A percentile compares a stretch with the other conserved stretches of the same genome.
Conservation (phyloP, 2,113 vertebrate species). For the Psammodynastes pulverulentus region DNA sequence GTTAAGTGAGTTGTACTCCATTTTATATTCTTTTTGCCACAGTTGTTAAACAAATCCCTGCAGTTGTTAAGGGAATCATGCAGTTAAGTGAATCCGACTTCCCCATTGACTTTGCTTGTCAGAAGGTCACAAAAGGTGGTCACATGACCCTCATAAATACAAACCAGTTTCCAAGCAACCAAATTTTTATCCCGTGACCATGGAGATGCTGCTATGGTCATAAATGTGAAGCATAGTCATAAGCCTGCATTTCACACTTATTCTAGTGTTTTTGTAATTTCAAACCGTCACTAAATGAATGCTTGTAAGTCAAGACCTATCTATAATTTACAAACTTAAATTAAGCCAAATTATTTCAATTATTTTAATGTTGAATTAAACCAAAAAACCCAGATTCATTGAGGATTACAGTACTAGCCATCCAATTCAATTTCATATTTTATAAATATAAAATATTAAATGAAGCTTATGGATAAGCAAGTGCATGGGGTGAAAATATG, state of each 20-base stretch:
- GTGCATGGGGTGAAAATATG: background rate
- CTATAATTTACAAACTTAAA: background rate
- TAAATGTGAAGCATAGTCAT: background rate
- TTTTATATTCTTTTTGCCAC: no score
- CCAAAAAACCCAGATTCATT: conserved; percentile 14
- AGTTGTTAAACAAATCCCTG: background rate
- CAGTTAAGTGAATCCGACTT: background rate
- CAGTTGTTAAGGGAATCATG: background rate
- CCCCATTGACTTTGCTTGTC: background rate
- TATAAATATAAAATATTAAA: no score
- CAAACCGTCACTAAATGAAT: background rate
- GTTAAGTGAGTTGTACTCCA: background rate
- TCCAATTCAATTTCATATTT: background rate
- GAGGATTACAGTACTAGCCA: background rate
- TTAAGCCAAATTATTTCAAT: conserved; percentile 14
- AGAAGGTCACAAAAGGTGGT: background rate
- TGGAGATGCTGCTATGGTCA: background rate
- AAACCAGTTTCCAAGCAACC: background rate
- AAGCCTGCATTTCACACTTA: background rate
- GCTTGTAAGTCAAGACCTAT: background rate
- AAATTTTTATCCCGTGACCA: background rate
- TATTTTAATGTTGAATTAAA: background rate
- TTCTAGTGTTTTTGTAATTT: background rate
- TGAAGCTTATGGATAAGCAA: background rate
- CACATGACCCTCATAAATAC: background rate